phyloP scores from a whole-genome alignment of 2,888 invertebrate genomes.

The Liopterus haemorrhoidalis region DNA sequence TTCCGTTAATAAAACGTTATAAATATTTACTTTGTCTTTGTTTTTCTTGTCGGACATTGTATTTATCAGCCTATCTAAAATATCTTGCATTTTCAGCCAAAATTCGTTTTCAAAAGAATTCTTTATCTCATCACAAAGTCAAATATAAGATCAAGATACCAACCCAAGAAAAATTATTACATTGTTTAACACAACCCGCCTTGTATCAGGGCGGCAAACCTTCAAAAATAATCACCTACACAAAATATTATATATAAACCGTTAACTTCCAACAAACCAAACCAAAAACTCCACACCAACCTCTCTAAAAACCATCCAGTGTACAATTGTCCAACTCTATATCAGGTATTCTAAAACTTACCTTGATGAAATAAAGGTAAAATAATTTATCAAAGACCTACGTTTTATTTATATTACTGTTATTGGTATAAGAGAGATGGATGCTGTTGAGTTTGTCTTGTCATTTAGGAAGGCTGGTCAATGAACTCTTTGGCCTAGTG shows the following conservation, averaged over 20 bases:
- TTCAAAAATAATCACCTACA: slow-evolving; percentile 31
- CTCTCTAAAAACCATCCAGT: background rate
- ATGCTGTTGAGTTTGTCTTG: background rate
- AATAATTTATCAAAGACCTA: slow-evolving; percentile 24
- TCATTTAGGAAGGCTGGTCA: slow-evolving; percentile 39
- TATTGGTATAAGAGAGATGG: slow-evolving; percentile 8
- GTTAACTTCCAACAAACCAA: slow-evolving; percentile 29
- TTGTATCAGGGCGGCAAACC: too few species aligned
- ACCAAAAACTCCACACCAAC: background rate
- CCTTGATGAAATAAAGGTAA: slow-evolving; percentile 32
- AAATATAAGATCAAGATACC: too few species aligned
- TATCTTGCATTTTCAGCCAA: too few species aligned
- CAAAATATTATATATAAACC: slow-evolving; percentile 34
- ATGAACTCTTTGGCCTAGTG: slow-evolving; percentile 41
- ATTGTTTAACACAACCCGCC: too few species aligned
- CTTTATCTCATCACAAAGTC: too few species aligned
- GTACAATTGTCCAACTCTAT: slow-evolving; percentile 25
- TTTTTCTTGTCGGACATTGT: too few species aligned
- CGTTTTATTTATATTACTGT: slow-evolving; percentile 10
- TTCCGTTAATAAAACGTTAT: too few species aligned
- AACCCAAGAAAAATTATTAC: too few species aligned
- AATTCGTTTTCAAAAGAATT: too few species aligned
- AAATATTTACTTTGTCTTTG: too few species aligned
- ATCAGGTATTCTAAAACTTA: slow-evolving; percentile 34
- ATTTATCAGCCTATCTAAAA: too few species aligned